A percentile compares a stretch with the other conserved stretches of the same genome.
Conservation (phyloP, 2,888 invertebrate species). For the Erebia epiphron region DNA sequence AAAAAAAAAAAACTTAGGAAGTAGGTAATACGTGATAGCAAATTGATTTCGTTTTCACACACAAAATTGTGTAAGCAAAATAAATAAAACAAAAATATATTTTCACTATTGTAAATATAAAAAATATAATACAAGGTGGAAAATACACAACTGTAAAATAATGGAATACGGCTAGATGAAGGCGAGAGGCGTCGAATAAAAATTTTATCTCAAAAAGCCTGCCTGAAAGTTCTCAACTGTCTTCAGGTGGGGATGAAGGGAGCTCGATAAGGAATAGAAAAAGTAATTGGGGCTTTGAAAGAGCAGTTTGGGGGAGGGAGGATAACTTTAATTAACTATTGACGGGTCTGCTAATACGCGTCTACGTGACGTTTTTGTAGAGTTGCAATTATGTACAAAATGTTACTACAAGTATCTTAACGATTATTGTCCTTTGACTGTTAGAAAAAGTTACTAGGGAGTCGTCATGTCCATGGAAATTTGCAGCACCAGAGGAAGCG, state of each 20-base stretch:
- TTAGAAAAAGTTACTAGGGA: no score
- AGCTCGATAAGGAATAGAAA: constrained; percentile 66
- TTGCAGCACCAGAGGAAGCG: no score
- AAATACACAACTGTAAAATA: background rate
- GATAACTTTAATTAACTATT: constrained; percentile 57
- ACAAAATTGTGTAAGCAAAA: no score
- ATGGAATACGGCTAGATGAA: background rate
- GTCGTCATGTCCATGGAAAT: no score
- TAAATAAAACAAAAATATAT: background rate
- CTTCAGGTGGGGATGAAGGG: constrained; percentile 69
- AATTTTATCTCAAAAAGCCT: constrained; percentile 62
- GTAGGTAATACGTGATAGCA: no score
- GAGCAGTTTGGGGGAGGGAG: constrained; percentile 49
- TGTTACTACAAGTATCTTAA: no score
- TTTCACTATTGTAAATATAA: background rate
- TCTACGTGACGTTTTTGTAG: constrained; percentile 15
- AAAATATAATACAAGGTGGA: background rate
- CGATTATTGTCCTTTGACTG: no score
- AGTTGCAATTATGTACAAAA: no score
- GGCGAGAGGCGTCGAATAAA: constrained; percentile 43
- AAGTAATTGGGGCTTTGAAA: constrained; percentile 59
- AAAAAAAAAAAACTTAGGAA: no score
- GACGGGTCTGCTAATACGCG: constrained; percentile 30
- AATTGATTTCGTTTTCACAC: no score
- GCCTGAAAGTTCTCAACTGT: constrained; percentile 70